phyloP scores from a whole-genome alignment of 2,113 vertebrate species.

The Pseudorectes ferrugineus region DNA sequence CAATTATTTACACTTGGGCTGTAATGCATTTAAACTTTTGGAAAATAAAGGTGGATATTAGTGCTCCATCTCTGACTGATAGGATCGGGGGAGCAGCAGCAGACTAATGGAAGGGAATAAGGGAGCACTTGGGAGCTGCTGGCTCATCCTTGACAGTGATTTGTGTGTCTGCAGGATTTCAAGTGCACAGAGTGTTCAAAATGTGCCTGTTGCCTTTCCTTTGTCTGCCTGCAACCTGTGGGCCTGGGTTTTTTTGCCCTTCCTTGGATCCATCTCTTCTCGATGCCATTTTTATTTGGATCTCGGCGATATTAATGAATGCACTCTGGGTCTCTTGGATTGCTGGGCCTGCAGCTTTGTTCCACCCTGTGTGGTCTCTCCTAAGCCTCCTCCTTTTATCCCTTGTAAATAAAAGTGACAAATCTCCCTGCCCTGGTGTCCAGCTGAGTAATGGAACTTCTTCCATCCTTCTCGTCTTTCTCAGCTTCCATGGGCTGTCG shows the following conservation, averaged over 20 bases:
- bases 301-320: fast-evolving
- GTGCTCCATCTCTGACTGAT: slow-evolving; percentile 50
- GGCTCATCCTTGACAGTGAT: slow-evolving; percentile 65
- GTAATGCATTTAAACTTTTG: slow-evolving; percentile 47
- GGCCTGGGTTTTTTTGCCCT: neutral
- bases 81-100: slow-evolving; percentile 20
- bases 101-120: slow-evolving; percentile 65
- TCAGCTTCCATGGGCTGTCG: neutral
- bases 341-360: neutral
- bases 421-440: neutral
- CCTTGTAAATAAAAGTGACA: neutral
- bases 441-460: neutral
- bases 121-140: slow-evolving; percentile 54
- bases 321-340: neutral
- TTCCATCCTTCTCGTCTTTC: neutral
- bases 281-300: neutral
- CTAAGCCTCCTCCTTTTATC: neutral
- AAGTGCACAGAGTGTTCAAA: neutral
- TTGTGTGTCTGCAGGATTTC: slow-evolving; percentile 57
- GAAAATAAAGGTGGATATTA: slow-evolving; percentile 53
- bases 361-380: neutral
- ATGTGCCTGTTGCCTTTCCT: neutral
- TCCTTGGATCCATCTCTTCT: neutral
- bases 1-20: slow-evolving; percentile 61
- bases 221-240: neutral